Base-by-base conservation (phyloP, 2,113 vertebrate genomes). In the Protobothrops mucrosquamatus region DNA sequence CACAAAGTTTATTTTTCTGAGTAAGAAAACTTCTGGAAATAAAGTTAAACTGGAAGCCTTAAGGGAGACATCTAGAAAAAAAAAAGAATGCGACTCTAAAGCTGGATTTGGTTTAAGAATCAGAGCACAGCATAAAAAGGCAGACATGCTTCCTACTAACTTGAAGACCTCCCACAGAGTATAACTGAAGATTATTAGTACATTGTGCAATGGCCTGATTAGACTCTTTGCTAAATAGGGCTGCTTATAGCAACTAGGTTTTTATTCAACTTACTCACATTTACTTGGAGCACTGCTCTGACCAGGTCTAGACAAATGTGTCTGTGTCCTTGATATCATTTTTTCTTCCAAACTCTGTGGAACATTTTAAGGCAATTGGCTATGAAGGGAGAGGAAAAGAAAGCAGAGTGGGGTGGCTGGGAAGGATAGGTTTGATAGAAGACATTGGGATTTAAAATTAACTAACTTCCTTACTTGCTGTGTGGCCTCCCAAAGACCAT, bases 401-500 rank as follows among this genome's bases (percentile, higher is more conserved):
- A 0, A 1, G 94, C 91, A 81, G 74, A 81, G 18, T 91, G 89
- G 96, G 93, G 14, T 59, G 8, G 90, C 91, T 89, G 93, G 93
- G 93, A 95, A 85, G 54, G 54, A 48, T 1, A 23, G n/a, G 23
- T 20, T 81, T 64, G 74, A 29, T 59, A 89, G 85, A 95, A 87
- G 81, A 86, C 26, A 92, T 93, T 96, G 94, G 96, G 95, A 95
- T 95, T 94, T 90, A 94, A 94, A 96, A 96, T 96, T 95, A 97
- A 95, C 96, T 96, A 91, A 93, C 92, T 95, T 94, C 95, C 94
- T 95, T 94, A 92, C 95, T 95, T 43, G 92, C 95, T 97, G 96
- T 97, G 96, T 97, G 96, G 96, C 95, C 96, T 96, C 94, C 95
- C 91, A 96, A 94, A 96, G 96, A 93, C 91, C 93, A 96, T 94